A percentile compares a stretch with the other conserved stretches of the same genome.
Evolutionary conservation across 2,797 vertebrate species (phyloP).

Genomic region (Acipenser oxyrinchus): DNA sequence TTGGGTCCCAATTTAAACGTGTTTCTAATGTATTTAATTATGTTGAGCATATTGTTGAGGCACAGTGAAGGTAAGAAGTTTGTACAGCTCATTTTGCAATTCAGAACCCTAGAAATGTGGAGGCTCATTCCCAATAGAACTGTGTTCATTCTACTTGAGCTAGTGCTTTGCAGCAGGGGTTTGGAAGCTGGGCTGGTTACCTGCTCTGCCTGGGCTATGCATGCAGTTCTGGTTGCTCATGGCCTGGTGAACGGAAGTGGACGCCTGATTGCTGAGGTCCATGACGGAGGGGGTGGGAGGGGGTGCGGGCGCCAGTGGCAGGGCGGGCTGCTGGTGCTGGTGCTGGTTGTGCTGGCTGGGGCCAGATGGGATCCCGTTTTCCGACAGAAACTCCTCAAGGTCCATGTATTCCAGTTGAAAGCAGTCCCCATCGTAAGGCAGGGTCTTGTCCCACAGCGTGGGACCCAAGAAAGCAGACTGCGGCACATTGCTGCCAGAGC

Average conservation of each 20-base stretch:
- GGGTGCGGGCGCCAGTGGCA: conserved; percentile 56
- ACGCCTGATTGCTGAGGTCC: conserved; percentile 82
- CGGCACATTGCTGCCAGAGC: conserved; percentile 60
- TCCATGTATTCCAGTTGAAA: conserved; percentile 99
- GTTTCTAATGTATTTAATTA: too few species aligned
- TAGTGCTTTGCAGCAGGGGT: too few species aligned
- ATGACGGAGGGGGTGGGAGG: conserved; percentile 66
- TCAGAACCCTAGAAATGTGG: too few species aligned
- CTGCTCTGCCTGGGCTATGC: conserved; percentile 66
- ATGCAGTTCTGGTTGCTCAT: conserved; percentile 74
- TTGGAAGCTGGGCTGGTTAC: conserved; percentile 33
- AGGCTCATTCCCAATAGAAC: too few species aligned
- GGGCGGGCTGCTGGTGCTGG: conserved; percentile 51
- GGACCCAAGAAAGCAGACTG: conserved; percentile 94
- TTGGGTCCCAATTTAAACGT: too few species aligned
- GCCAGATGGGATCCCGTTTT: conserved; percentile 93
- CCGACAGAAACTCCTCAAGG: conserved; percentile 94
- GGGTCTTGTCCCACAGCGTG: conserved; percentile 96
- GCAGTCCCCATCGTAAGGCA: conserved; percentile 90
- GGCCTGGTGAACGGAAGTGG: conserved; percentile 69
- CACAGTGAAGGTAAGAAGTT: too few species aligned
- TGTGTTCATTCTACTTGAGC: too few species aligned
- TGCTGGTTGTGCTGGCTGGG: conserved; percentile 68
- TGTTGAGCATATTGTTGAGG: too few species aligned
- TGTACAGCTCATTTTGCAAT: too few species aligned